Conservation (phyloP, 2,113 vertebrate species). For the Haplotaxodon microlepis region DNA sequence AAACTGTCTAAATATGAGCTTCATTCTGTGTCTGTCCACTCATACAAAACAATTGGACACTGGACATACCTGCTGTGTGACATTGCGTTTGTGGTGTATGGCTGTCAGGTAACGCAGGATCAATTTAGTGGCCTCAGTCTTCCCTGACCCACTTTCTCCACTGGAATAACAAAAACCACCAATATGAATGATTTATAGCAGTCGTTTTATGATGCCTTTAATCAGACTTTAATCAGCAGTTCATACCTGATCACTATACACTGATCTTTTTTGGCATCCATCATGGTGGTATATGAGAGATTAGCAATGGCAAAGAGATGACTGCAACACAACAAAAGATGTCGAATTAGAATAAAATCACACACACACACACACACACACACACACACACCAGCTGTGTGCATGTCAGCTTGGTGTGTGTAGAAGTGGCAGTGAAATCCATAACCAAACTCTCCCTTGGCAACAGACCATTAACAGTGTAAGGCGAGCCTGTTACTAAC, state of each 20-base stretch:
- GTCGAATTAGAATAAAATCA: neutral
- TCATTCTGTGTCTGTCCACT: neutral
- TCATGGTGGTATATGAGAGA: slow-evolving; percentile 88
- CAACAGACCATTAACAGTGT: slow-evolving; percentile 35
- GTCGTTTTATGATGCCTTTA: neutral
- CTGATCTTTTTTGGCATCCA: slow-evolving; percentile 96
- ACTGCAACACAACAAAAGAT: slow-evolving; percentile 60
- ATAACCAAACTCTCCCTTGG: slow-evolving; percentile 54
- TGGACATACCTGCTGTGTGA: slow-evolving; percentile 78
- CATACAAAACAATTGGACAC: neutral
- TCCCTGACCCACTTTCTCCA: slow-evolving; percentile 94
- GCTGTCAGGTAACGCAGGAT: slow-evolving; percentile 91
- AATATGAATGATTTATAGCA: neutral
- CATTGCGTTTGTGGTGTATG: slow-evolving; percentile 84
- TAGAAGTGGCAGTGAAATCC: slow-evolving; percentile 26
- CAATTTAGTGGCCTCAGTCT: slow-evolving; percentile 94
- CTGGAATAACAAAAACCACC: slow-evolving; percentile 55
- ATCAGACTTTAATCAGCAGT: neutral
- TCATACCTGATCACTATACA: slow-evolving; percentile 94
- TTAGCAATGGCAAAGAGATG: slow-evolving; percentile 96
- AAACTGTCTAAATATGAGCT: neutral
- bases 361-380: neutral
- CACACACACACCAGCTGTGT: neutral
- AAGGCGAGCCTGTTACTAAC: slow-evolving; percentile 31
- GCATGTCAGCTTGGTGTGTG: neutral